A percentile compares a stretch with the other conserved stretches of the same genome.
Conservation (phyloP, 1,140 invertebrate species). For the Leptinotarsa texana region DNA sequence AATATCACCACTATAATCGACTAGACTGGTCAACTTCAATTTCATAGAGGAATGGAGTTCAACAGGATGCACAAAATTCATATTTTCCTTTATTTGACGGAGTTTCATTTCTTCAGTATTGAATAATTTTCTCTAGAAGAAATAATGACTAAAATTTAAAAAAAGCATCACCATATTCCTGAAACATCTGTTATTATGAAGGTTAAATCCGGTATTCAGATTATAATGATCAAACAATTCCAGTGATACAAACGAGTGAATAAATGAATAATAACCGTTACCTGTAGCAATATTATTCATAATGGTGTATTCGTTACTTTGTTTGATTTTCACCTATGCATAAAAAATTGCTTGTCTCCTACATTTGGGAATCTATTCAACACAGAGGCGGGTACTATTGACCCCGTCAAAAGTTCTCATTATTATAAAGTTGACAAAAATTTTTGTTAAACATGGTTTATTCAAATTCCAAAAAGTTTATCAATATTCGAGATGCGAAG, state of each 20-base stretch:
- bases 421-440: too few species aligned
- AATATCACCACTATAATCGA: too few species aligned
- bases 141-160: too few species aligned
- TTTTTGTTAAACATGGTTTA: too few species aligned
- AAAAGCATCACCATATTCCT: neutral
- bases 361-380: neutral
- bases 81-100: too few species aligned
- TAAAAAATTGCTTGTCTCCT: neutral
- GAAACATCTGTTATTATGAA: neutral
- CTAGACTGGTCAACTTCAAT: too few species aligned
- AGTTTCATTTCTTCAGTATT: too few species aligned
- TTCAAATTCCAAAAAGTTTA: accelerated
- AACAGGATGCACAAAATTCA: too few species aligned
- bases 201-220: neutral
- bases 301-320: neutral
- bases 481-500: too few species aligned
- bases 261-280: neutral
- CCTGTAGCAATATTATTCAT: neutral
- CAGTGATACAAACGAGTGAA: neutral
- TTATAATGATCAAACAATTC: neutral
- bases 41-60: too few species aligned
- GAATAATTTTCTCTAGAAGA: too few species aligned
- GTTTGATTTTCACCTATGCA: neutral
- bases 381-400: neutral
- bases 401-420: too few species aligned